Percentiles rank a stretch among this genome's conserved stretches.
phyloP scores from a whole-genome alignment of 2,888 invertebrate genomes.

The Zeuzera pyrina region DNA sequence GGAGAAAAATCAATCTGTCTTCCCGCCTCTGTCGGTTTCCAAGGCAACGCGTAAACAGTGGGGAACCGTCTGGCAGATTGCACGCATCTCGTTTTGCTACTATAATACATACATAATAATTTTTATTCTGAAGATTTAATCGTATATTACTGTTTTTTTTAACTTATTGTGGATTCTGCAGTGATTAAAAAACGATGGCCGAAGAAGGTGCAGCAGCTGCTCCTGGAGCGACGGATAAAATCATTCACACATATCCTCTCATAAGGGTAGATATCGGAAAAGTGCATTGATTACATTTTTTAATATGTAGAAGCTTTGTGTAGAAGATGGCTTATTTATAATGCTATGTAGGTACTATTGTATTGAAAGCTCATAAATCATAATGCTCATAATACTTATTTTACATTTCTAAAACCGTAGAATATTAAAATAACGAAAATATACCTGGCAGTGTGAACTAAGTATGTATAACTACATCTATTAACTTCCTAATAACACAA shows the following conservation, averaged over 20 bases:
- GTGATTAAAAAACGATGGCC: conserved; percentile 33
- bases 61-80: conserved; percentile 41
- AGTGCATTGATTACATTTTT: not conserved
- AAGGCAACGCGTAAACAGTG: conserved; percentile 68
- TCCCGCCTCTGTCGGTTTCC: conserved; percentile 60
- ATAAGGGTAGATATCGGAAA: conserved; percentile 77
- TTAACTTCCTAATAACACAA: too few relatives aligned
- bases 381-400: too few relatives aligned
- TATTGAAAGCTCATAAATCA: too few relatives aligned
- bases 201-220: conserved; percentile 40
- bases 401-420: too few relatives aligned
- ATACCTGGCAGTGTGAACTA: too few relatives aligned
- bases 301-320: not conserved
- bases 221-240: conserved; percentile 74
- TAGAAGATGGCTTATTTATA: not conserved
- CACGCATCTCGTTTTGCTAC: conserved; percentile 18
- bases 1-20: conserved; percentile 68
- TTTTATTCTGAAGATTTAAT: too few relatives aligned
- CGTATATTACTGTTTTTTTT: conserved; percentile 14
- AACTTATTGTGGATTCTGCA: conserved; percentile 17
- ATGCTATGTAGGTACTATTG: not conserved
- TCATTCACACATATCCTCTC: conserved; percentile 86
- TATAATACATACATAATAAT: too few relatives aligned
- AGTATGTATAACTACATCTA: too few relatives aligned
- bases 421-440: too few relatives aligned